Percentiles rank a stretch among this genome's conserved stretches.
Conservation (phyloP, 2,797 vertebrate genomes). For the Acanthis flammea region DNA sequence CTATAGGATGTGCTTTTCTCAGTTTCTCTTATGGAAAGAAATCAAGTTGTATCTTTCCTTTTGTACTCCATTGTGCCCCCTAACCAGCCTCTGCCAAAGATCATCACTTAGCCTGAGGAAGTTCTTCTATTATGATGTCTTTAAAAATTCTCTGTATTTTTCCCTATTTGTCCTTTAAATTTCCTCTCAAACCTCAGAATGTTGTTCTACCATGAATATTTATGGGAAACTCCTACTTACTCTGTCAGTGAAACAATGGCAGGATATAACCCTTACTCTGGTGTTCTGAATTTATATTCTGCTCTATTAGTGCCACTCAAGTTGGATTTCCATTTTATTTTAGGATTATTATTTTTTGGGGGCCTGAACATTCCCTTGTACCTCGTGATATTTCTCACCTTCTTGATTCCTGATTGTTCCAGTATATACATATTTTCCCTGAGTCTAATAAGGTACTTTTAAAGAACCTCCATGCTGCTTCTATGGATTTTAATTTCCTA, state of each 20-base stretch:
- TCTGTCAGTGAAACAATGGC: slow-evolving; percentile 38
- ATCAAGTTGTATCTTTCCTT: not conserved
- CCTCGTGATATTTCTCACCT: slow-evolving; percentile 55
- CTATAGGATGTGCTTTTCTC: not conserved
- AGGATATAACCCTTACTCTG: slow-evolving; percentile 45
- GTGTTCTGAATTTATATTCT: slow-evolving; percentile 30
- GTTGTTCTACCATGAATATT: slow-evolving; percentile 16
- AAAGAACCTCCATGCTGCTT: slow-evolving; percentile 52
- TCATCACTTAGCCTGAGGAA: not conserved
- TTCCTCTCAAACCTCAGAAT: slow-evolving; percentile 5
- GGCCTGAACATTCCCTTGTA: slow-evolving; percentile 18
- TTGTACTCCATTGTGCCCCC: not conserved
- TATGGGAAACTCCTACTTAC: slow-evolving; percentile 18
- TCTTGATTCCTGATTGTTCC: slow-evolving; percentile 63
- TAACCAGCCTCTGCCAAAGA: not conserved
- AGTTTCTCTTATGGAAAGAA: not conserved
- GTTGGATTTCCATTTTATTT: slow-evolving; percentile 56
- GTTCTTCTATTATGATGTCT: not conserved
- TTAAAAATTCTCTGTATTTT: not conserved
- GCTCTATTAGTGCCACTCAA: slow-evolving; percentile 29
- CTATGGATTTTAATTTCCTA: slow-evolving; percentile 68
- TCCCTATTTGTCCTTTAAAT: slow-evolving; percentile 8
- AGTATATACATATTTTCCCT: slow-evolving; percentile 15
- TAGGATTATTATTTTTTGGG: slow-evolving; percentile 34
- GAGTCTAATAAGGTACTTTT: slow-evolving; percentile 31